These are phyloP conservation scores for Schizopygopsis malacanthus DNA, from an alignment of 2,797 vertebrate species.

Conservation along the genomic window DNA sequence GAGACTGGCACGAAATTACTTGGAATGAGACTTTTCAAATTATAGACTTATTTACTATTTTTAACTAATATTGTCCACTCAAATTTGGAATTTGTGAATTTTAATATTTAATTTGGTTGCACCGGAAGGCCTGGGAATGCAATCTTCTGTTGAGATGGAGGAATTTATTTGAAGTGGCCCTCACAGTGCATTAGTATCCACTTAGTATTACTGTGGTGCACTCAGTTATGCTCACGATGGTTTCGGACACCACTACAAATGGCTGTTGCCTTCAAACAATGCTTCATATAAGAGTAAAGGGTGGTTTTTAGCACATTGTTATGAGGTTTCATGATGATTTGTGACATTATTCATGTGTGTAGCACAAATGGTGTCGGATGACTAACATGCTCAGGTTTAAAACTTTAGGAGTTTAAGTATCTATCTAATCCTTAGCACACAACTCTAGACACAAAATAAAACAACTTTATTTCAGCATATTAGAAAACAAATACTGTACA, in stretches of 20 bases:
- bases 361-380: neutral
- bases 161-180: too few relatives aligned
- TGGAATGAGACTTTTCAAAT: too few relatives aligned
- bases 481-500: neutral
- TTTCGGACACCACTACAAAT: neutral
- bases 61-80: neutral
- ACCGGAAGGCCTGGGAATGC: too few relatives aligned
- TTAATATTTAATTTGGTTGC: too few relatives aligned
- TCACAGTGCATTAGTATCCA: too few relatives aligned
- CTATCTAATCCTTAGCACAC: neutral
- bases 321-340: too few relatives aligned
- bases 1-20: too few relatives aligned
- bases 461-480: neutral
- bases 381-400: neutral
- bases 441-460: neutral
- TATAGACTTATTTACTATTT: too few relatives aligned
- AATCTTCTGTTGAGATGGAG: too few relatives aligned
- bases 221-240: neutral
- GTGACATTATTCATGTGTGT: neutral
- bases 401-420: neutral
- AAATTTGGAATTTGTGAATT: neutral
- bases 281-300: neutral
- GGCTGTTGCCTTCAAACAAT: neutral
- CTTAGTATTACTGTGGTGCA: too few relatives aligned
- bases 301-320: neutral